phyloP scores from a whole-genome alignment of 2,113 vertebrate genomes.

The Callocephalon fimbriatum region DNA sequence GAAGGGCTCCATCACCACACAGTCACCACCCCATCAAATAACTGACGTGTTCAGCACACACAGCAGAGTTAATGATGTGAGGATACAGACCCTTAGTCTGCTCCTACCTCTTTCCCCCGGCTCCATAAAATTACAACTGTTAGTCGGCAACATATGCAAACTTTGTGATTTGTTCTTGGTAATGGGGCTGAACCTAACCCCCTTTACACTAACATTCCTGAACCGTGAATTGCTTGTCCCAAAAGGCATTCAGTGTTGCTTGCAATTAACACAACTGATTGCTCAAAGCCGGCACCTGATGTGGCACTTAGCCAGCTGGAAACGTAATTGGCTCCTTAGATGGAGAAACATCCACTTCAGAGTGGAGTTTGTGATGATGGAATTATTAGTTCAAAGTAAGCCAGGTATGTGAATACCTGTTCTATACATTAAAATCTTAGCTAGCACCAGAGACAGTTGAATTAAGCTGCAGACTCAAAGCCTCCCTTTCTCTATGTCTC shows the following conservation, averaged over 20 bases:
- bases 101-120: not conserved
- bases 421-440: constrained; percentile 29
- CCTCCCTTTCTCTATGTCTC: constrained; percentile 41
- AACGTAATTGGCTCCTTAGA: constrained; percentile 53
- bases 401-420: constrained; percentile 56
- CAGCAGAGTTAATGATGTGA: not conserved
- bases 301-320: constrained; percentile 28
- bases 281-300: constrained; percentile 57
- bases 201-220: constrained; percentile 47
- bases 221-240: constrained; percentile 55
- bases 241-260: constrained; percentile 53
- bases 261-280: constrained; percentile 68
- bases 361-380: not conserved
- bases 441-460: not conserved
- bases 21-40: not conserved
- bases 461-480: not conserved
- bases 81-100: not conserved
- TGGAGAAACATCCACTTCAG: constrained; percentile 31
- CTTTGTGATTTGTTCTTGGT: not conserved
- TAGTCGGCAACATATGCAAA: not conserved
- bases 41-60: not conserved
- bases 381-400: constrained; percentile 46
- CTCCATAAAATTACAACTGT: not conserved
- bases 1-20: not conserved
- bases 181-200: constrained; percentile 48